A percentile compares a stretch with the other conserved stretches of the same genome.
Conservation (phyloP, 2,888 invertebrate genomes). For the Margaritifera margaritifera region DNA sequence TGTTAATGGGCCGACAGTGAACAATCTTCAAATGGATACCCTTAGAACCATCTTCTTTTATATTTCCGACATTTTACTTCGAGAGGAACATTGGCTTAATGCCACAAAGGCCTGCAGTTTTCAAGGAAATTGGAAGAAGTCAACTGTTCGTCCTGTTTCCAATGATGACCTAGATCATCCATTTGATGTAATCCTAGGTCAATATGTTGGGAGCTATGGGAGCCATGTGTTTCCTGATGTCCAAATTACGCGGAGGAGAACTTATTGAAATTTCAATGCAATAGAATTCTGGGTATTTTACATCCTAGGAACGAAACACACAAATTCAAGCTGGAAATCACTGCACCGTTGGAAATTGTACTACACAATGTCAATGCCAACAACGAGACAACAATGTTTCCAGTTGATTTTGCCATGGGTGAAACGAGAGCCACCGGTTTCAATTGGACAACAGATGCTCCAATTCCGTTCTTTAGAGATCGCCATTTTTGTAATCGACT, state of each 20-base stretch:
- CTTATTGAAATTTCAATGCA: slow-evolving; percentile 18
- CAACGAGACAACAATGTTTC: slow-evolving; percentile 6
- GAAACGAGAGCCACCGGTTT: slow-evolving; percentile 8
- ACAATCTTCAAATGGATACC: slow-evolving; percentile 5
- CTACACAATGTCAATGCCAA: slow-evolving; percentile 13
- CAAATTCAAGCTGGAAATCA: slow-evolving; percentile 20
- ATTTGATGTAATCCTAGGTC: slow-evolving; percentile 8
- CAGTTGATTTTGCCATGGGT: slow-evolving; percentile 9
- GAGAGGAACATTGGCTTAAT: slow-evolving; percentile 24
- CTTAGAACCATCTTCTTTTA: slow-evolving; percentile 21
- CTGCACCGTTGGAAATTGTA: slow-evolving; percentile 33
- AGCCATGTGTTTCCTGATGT: slow-evolving; percentile 27
- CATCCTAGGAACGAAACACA: slow-evolving; percentile 11
- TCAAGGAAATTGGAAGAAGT: slow-evolving; percentile 27
- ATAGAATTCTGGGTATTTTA: slow-evolving; percentile 29
- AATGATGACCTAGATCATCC: background rate
- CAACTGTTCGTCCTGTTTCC: background rate
- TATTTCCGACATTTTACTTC: slow-evolving; percentile 23
- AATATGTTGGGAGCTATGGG: slow-evolving; percentile 26
- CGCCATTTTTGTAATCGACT: background rate
- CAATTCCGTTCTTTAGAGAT: slow-evolving; percentile 2
- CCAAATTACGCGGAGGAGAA: background rate
- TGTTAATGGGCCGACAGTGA: slow-evolving; percentile 28
- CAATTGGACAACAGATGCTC: slow-evolving; percentile 4
- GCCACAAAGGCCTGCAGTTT: slow-evolving; percentile 23